Evolutionary conservation across 2,113 vertebrate species (phyloP).

Genomic region (Oceanites oceanicus): DNA sequence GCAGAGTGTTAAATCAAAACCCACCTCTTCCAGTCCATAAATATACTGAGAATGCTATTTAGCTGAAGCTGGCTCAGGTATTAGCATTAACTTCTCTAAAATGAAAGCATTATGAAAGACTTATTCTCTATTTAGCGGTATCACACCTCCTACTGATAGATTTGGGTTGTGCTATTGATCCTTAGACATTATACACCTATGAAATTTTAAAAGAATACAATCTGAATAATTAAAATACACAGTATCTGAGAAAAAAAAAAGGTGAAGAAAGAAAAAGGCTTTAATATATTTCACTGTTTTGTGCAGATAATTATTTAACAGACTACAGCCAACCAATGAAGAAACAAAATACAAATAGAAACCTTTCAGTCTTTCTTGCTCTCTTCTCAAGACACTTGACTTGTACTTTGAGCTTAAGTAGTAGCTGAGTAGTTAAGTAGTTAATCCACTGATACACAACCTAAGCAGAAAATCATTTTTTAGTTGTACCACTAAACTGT

Average conservation of each 20-base stretch:
- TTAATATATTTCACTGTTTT: not conserved
- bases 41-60: not conserved
- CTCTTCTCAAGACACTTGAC: not conserved
- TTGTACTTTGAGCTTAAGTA: not conserved
- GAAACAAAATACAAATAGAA: not conserved
- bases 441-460: not conserved
- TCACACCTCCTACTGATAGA: not conserved
- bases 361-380: not conserved
- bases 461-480: not conserved
- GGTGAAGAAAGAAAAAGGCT: not conserved
- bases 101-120: not conserved
- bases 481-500: not conserved
- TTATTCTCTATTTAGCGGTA: not conserved
- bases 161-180: not conserved
- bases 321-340: not conserved
- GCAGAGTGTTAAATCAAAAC: not conserved
- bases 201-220: not conserved
- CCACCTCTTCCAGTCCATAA: not conserved
- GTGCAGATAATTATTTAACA: constrained; percentile 1
- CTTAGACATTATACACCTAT: not conserved
- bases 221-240: not conserved
- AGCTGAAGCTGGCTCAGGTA: not conserved
- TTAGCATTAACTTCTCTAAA: not conserved
- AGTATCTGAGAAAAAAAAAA: not conserved
- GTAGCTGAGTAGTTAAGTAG: not conserved